Conservation (phyloP, 2,797 vertebrate species). For the Cercopithecus neglectus region DNA sequence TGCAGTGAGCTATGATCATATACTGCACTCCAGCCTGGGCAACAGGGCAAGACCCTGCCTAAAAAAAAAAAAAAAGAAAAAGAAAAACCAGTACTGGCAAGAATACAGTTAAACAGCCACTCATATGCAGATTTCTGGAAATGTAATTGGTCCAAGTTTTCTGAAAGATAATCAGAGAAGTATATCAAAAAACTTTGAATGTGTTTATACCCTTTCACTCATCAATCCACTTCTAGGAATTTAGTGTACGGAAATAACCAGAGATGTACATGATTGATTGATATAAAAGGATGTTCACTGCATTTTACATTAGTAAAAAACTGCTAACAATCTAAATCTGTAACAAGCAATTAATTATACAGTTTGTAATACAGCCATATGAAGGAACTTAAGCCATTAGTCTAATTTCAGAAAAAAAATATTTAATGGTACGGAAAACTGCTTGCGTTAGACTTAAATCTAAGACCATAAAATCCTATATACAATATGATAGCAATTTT, state of each 20-base stretch:
- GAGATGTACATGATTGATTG: not conserved
- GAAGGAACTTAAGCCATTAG: not conserved
- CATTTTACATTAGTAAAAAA: not conserved
- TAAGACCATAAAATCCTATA: not conserved
- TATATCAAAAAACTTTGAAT: not conserved
- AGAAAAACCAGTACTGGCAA: not conserved
- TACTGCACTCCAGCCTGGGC: not conserved
- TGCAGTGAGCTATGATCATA: not conserved
- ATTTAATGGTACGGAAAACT: not conserved
- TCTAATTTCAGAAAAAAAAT: slow-evolving; percentile 34
- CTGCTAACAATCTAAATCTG: not conserved
- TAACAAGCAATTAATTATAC: not conserved
- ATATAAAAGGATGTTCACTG: not conserved
- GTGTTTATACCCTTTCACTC: not conserved
- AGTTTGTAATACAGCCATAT: not conserved
- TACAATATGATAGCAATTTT: not conserved
- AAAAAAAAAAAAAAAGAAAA: not conserved
- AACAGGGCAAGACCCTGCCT: not conserved
- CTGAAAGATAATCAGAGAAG: not conserved
- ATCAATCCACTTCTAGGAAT: slow-evolving; percentile 10
- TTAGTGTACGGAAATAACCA: not conserved
- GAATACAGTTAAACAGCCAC: not conserved
- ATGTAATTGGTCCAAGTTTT: not conserved
- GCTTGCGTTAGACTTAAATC: not conserved
- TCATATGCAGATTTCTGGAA: not conserved